Evolutionary conservation across 1,140 invertebrate genomes (phyloP), one percentile per base, ranked within the genome.

Genomic region (Propsilocerus akamusi): DNA sequence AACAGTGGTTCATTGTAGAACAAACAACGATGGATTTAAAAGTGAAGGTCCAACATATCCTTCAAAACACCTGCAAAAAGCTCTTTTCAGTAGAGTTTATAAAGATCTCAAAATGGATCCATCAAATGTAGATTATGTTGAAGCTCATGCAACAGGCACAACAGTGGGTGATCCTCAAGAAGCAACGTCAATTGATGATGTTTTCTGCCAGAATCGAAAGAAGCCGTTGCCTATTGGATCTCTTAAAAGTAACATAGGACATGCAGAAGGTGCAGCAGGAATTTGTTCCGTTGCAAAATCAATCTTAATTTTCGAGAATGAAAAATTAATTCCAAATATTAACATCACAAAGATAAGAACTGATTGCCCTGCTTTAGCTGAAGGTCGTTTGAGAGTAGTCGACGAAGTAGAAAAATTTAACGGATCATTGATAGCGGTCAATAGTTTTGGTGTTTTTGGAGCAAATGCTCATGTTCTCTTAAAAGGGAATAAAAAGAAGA

Each of bases 371-470:
- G 77, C 75, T 2, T 62, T 89, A 3, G 55, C 64, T n/a, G 73
- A 82, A 53, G 81, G 81, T 0, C 62, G 72, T 25, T 64, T 89
- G 5, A 68, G 76, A 56, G 75, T 80, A 1, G 73, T 86, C 3
- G 72, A 71, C 0, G 72, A 81, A 46, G 72, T 73, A 52, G 77
- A 67, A 0, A 66, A 68, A 0, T 78, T 77, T 71, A 60, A 71
- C 47, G 70, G 73, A 25, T 74, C 67, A 11, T 60, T 69, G 59
- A 56, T 77, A 64, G 67, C 66, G 11, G 64, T 86, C 25, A 86
- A 83, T 67, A 83, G 77, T 49, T 86, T 86, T 65, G 83, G 83
- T 2, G 86, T 85, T 61, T 82, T 83, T 51, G 83, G 82, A 22
- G 77, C 80, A 28, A 86, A 86, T 62, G 80, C 79, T 20, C 82